Evolutionary conservation across 2,797 vertebrate genomes (phyloP).

Genomic region (Cetoscarus ocellatus): DNA sequence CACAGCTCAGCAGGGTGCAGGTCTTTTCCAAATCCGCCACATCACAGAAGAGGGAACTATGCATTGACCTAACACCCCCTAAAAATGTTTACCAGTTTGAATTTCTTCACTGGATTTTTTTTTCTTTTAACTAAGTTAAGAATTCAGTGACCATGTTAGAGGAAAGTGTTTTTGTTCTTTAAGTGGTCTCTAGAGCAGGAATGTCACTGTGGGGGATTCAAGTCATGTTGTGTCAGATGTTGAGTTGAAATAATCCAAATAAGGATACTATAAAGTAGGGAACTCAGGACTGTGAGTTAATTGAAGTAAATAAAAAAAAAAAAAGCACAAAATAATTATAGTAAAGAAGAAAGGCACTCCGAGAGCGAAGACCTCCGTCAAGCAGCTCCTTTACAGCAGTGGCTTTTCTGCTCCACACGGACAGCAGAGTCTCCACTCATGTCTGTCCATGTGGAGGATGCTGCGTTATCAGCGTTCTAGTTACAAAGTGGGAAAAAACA

Average conservation of each 20-base stretch:
- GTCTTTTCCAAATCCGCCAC: too few species aligned
- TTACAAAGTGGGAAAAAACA: too few species aligned
- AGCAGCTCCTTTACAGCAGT: too few species aligned
- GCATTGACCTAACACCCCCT: neutral
- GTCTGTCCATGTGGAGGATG: too few species aligned
- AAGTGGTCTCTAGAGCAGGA: constrained; percentile 22
- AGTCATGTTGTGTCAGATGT: constrained; percentile 25
- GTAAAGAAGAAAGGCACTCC: too few species aligned
- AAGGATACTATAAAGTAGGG: constrained; percentile 41
- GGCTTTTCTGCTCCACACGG: too few species aligned
- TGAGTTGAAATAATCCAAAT: constrained; percentile 51
- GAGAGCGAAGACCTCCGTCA: too few species aligned
- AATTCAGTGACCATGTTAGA: constrained; percentile 15
- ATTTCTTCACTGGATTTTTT: constrained; percentile 1
- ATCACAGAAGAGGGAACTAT: too few species aligned
- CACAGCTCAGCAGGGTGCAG: too few species aligned
- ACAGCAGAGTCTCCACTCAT: too few species aligned
- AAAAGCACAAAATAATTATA: too few species aligned
- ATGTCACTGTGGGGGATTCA: constrained; percentile 13
- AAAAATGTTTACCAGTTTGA: constrained; percentile 44
- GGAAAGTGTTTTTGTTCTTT: constrained; percentile 25
- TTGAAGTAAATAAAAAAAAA: constrained; percentile 13
- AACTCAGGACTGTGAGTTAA: constrained; percentile 1
- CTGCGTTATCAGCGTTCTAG: too few species aligned
- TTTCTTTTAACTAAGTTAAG: constrained; percentile 42